Evolutionary conservation across 2,113 vertebrate species (phyloP), one percentile per base, ranked within the genome.

Genomic region (Antechinus stuartii): DNA sequence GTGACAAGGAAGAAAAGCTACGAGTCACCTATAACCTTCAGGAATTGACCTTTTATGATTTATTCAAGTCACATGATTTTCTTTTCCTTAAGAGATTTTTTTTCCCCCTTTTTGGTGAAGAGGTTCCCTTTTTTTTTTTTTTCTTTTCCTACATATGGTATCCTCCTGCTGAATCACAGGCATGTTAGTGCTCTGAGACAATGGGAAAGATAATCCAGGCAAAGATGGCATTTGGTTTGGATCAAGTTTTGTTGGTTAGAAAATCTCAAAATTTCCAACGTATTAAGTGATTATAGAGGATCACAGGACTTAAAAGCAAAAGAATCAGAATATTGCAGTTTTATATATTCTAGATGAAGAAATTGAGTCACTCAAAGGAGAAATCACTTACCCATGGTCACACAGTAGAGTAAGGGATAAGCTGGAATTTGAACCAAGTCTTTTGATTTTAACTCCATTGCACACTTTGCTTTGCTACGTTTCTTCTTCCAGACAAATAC

Each of bases 131-230:
- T 68, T 30, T 68, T 52, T 52, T 52, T 52, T 52, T 52, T 47
- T 47, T 47, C 42, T 0, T 0, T 5, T 7, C 3, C 23, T 22
- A 30, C 16, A 30, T 11, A 1, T 24, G 19, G 68, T 76, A 76
- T 76, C 68, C 35, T 25, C 54, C 50, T 46, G 46, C 92, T 9
- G 7, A 12, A 22, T 42, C 14, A 0, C 25, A 6, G n/a, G 26
- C 8, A 9, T 52, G 0, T 47, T 84, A 68, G 10, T 3, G 10
- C 10, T 47, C 5, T 22, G n/a, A 46, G 27, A 22, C 2, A 89
- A 0, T 0, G 91, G 54, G 42, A 50, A 9, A 47, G 91, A n/a
- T 22, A 57, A 0, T 8, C 14, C 30, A 35, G 12, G 49, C n/a
- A 84, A 6, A 42, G 68, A 84, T 22, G 19, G n/a, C 68, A 42